Conservation (phyloP, 2,113 vertebrate genomes). For the Petroica traversi region DNA sequence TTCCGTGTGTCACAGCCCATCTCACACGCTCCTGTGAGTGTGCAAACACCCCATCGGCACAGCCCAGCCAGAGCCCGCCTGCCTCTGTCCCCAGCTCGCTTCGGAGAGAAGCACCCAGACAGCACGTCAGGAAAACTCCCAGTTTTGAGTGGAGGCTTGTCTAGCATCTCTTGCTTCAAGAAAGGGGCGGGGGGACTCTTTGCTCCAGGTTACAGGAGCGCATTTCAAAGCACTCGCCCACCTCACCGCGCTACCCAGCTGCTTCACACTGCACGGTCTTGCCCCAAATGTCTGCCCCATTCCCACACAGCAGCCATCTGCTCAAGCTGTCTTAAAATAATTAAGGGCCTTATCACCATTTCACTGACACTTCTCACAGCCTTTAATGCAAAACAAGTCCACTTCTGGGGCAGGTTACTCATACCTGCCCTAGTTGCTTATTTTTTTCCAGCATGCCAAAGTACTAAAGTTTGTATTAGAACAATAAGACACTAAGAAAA, state of each 20-base stretch:
- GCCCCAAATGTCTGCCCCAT: neutral
- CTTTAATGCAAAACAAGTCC: neutral
- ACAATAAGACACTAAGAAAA: neutral
- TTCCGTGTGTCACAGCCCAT: rapidly evolving
- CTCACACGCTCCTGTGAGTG: rapidly evolving
- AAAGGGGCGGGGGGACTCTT: neutral
- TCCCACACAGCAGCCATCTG: no score
- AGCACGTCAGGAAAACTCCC: neutral
- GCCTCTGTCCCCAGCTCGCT: neutral
- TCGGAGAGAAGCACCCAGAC: neutral
- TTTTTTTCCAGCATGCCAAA: neutral
- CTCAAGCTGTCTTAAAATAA: neutral
- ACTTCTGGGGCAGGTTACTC: neutral
- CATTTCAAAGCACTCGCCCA: rapidly evolving
- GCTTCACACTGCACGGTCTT: neutral
- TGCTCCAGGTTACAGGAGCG: neutral
- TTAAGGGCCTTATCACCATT: neutral
- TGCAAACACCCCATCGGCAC: rapidly evolving
- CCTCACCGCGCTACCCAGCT: rapidly evolving
- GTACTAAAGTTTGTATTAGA: neutral
- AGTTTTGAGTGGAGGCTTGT: no score
- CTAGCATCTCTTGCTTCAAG: neutral
- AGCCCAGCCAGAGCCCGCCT: neutral
- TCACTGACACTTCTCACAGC: neutral
- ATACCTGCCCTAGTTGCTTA: neutral